Evolutionary conservation across 2,113 vertebrate genomes (phyloP).

Genomic region (Otis tarda): DNA sequence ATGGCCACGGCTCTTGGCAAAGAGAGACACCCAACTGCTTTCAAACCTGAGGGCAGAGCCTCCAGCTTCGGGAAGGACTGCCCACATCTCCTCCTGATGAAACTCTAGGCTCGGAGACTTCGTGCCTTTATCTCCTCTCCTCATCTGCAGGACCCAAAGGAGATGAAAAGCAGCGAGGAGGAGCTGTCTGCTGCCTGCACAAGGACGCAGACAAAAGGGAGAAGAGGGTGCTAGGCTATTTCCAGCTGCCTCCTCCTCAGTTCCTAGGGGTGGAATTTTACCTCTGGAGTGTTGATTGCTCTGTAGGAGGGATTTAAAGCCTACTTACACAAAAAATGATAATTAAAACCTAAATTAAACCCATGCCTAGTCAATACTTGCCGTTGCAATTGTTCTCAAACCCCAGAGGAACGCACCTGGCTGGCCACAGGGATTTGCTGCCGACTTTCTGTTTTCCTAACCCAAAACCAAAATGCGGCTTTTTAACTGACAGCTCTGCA

Average conservation of each 20-base stretch:
- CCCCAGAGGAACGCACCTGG: not conserved
- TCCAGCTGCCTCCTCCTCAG: constrained; percentile 35
- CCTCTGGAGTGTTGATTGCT: constrained; percentile 6
- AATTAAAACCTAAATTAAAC: constrained; percentile 35
- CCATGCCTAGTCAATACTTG: not conserved
- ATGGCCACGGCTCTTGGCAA: not conserved
- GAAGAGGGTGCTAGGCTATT: constrained; percentile 21
- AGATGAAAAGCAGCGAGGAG: not conserved
- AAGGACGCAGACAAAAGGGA: not conserved
- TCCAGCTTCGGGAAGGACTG: not conserved
- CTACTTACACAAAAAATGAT: not conserved
- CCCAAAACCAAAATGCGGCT: not conserved
- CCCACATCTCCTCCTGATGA: not conserved
- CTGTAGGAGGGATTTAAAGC: constrained; percentile 33
- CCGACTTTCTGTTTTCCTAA: not conserved
- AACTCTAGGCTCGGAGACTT: not conserved
- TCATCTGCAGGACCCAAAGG: not conserved
- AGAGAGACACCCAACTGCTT: not conserved
- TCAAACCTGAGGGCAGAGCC: not conserved
- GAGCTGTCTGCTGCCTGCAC: constrained; percentile 30
- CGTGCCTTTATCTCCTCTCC: not conserved
- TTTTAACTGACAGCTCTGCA: not conserved
- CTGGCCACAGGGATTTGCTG: not conserved
- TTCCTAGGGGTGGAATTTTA: constrained; percentile 40
- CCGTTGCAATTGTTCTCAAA: not conserved